Conservation (phyloP, 2,113 vertebrate genomes). For the Otus sunia region DNA sequence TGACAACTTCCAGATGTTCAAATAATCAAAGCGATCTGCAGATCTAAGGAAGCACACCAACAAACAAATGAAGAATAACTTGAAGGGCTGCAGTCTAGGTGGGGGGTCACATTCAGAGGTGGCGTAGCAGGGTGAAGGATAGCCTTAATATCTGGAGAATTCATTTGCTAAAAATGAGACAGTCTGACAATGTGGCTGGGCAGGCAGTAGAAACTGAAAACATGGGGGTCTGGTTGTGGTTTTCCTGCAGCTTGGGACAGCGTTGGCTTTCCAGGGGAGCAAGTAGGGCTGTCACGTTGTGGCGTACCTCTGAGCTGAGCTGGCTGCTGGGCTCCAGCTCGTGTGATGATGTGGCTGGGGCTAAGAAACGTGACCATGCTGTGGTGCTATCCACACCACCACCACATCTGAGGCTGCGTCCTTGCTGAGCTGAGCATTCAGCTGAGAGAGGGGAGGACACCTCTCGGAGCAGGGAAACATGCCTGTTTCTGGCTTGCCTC, state of each 20-base stretch:
- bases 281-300: fast-evolving
- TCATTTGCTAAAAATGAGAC: not conserved
- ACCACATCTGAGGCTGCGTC: not conserved
- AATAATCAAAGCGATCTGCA: slow-evolving; percentile 69
- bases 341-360: fast-evolving
- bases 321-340: not conserved
- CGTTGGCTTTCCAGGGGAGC: not conserved
- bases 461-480: not conserved
- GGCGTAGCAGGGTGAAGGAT: not conserved
- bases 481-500: not conserved
- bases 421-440: not conserved
- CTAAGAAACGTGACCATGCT: not conserved
- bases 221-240: not conserved
- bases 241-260: not conserved
- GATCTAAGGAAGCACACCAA: slow-evolving; percentile 66
- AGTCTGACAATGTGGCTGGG: not conserved
- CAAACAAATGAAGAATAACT: slow-evolving; percentile 70
- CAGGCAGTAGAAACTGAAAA: not conserved
- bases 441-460: not conserved
- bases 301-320: not conserved
- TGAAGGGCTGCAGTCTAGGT: slow-evolving; percentile 51
- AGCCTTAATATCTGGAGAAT: slow-evolving; percentile 2
- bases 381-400: not conserved
- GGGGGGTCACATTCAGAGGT: slow-evolving; percentile 30
- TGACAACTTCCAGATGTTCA: slow-evolving; percentile 77